A percentile compares a stretch with the other conserved stretches of the same genome.
Conservation (phyloP, 2,113 vertebrate species). For the Todiramphus chloris region DNA sequence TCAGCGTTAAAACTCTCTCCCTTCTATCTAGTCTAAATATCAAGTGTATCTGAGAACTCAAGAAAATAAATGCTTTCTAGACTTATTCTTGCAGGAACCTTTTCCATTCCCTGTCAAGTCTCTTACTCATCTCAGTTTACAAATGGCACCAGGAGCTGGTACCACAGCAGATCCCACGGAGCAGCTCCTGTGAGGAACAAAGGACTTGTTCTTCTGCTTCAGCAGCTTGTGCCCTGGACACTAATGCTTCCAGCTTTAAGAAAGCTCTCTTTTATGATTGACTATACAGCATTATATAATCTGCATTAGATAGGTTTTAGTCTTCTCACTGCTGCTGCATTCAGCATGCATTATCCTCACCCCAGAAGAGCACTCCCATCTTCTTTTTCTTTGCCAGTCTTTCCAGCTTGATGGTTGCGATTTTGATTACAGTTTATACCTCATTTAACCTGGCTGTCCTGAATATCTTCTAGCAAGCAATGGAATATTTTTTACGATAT, state of each 20-base stretch:
- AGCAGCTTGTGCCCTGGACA: background rate
- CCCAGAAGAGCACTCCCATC: background rate
- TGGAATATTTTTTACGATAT: background rate
- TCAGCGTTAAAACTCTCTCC: too few relatives aligned
- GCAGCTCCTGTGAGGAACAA: background rate
- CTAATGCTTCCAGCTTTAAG: background rate
- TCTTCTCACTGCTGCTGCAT: background rate
- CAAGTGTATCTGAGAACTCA: background rate
- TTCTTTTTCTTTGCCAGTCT: background rate
- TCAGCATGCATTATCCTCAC: slow-evolving; percentile 6
- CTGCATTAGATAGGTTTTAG: slow-evolving; percentile 11
- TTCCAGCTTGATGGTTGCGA: background rate
- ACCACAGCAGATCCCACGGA: background rate
- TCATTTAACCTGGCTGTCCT: slow-evolving; percentile 21
- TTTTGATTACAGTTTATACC: slow-evolving; percentile 19
- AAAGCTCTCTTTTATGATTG: background rate
- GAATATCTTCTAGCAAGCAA: background rate
- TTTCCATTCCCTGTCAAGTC: background rate
- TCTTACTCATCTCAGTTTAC: background rate
- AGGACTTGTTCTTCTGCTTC: background rate
- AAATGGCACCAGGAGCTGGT: background rate
- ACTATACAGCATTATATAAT: background rate
- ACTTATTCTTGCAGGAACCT: background rate
- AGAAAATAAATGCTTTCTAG: background rate
- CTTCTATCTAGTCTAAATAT: too few relatives aligned